Percentiles rank a stretch among this genome's conserved stretches.
phyloP scores from a whole-genome alignment of 2,113 vertebrate genomes.

The Furnarius figulus region DNA sequence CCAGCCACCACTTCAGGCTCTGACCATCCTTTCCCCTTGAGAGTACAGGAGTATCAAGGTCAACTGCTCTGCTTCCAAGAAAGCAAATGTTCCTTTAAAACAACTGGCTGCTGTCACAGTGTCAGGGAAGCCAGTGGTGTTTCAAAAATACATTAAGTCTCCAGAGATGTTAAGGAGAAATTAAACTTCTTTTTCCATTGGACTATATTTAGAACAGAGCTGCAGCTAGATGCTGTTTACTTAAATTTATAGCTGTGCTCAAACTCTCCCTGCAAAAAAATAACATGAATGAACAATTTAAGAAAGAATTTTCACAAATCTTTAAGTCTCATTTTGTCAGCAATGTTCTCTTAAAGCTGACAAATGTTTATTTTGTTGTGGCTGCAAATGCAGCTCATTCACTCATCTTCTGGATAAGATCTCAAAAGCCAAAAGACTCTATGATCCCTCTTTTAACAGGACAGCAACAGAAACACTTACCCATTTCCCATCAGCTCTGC shows the following conservation, averaged over 20 bases:
- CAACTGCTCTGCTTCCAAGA: not conserved
- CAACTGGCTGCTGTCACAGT: not conserved
- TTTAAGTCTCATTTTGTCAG: not conserved
- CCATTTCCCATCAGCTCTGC: not conserved
- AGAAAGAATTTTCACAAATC: not conserved
- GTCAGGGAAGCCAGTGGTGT: constrained; percentile 10
- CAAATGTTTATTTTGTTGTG: not conserved
- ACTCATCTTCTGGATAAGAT: not conserved
- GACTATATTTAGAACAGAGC: constrained; percentile 17
- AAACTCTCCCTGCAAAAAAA: constrained; percentile 4
- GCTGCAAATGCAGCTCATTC: not conserved
- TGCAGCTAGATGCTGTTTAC: constrained; percentile 24
- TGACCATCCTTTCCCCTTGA: not conserved
- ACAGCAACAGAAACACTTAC: not conserved
- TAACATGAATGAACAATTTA: not conserved
- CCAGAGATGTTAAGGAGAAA: constrained; percentile 61
- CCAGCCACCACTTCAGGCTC: not conserved
- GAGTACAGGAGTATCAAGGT: not conserved
- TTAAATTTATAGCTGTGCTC: constrained; percentile 43
- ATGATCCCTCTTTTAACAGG: not conserved
- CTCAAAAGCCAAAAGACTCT: not conserved
- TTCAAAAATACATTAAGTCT: constrained; percentile 52
- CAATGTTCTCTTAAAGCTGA: not conserved
- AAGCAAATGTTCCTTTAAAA: constrained; percentile 7
- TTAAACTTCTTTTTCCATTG: constrained; percentile 52